Base-by-base conservation (phyloP, 35 echinoderm and acorn worm genomes). In the Apostichopus californicus region DNA sequence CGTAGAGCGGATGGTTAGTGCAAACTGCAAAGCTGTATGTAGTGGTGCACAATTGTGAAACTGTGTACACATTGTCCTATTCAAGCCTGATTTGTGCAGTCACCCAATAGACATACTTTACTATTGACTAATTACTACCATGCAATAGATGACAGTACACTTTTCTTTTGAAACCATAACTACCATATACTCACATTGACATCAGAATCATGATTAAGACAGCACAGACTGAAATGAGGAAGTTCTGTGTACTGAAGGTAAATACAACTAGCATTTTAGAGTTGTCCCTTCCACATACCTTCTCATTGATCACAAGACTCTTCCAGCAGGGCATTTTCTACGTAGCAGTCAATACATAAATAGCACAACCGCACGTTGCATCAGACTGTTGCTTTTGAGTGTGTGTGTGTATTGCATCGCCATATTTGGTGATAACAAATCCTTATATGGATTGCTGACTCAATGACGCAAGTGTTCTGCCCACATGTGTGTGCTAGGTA, bases 251-350 rank as follows among this genome's bases (percentile, higher is more conserved):
- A 4, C 18, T 68, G 64, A 18, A 68, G 18, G 64, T 10, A 68
- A 68, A 68, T 68, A 18, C 64, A 68, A 18, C 18, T 11, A 14
- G 64, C 18, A 68, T 68, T 68, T 68, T 68, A 68, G 64, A 68
- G 64, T 68, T 68, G 64, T 68, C 11, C 18, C 18, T 83, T 17
- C 11, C 17, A 56, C 80, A 83, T 83, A 55, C 46, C 78, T 83
- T 83, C 55, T 55, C 80, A 83, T 83, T 83, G 80, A 83, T 83
- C 80, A 83, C 80, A 56, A 83, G 80, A 15, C 80, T 55, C 5
- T 83, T 83, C 80, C 80, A 83, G 52, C 80, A 55, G 80, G 80
- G 80, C 80, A 83, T 46, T 83, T 79, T 12, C 80, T 56, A 68
- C 64, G 64, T 68, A 68, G 64, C 64, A 14, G 64, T 14, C 34